A percentile compares a stretch with the other conserved stretches of the same genome.
These are phyloP conservation scores for Microcebus lehilahytsara DNA, from an alignment of 2,113 vertebrate genomes.

Conservation along the genomic window DNA sequence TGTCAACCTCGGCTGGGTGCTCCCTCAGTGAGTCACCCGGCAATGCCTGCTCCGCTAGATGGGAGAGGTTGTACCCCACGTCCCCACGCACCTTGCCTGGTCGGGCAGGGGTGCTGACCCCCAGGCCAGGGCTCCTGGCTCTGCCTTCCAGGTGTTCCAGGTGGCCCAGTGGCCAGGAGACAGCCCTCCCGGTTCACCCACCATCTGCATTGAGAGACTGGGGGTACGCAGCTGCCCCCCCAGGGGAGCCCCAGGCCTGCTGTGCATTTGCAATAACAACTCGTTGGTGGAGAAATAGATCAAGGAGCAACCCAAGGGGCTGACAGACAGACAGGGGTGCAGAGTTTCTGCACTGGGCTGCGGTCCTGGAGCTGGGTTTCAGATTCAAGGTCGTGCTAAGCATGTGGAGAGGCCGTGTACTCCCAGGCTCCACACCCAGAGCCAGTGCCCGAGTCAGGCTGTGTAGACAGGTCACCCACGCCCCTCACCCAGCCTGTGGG, in stretches of 20 bases:
- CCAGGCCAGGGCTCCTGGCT: background rate
- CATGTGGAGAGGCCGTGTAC: fast-evolving
- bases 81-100: background rate
- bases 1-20: fast-evolving
- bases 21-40: background rate
- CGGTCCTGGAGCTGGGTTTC: background rate
- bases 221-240: background rate
- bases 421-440: background rate
- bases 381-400: background rate
- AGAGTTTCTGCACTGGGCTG: too few relatives aligned
- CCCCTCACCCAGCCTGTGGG: background rate
- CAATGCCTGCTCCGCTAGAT: fast-evolving
- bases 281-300: fast-evolving
- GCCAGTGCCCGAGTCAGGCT: fast-evolving
- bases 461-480: fast-evolving
- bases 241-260: background rate
- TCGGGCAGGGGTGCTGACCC: background rate
- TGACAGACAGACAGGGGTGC: background rate
- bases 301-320: too few relatives aligned
- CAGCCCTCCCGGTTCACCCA: fast-evolving
- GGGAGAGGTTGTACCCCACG: fast-evolving
- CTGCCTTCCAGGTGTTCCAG: background rate
- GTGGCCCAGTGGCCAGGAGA: fast-evolving
- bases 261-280: fast-evolving
- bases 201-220: background rate